Base-by-base conservation (phyloP, 1,140 invertebrate species). In the Sitophilus oryzae region DNA sequence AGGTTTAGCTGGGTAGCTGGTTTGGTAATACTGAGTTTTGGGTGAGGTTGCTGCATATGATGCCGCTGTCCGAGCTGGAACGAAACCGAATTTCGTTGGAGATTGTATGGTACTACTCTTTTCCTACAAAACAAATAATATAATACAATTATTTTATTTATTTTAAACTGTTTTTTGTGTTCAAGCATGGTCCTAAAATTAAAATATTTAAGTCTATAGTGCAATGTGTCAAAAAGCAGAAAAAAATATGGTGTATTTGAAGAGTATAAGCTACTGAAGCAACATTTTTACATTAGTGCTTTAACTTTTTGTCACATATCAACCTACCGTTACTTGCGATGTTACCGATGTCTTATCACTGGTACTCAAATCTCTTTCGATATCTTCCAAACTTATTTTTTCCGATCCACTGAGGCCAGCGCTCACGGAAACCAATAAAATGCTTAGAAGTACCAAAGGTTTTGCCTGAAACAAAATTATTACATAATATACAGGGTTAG, bases 341-440 rank as follows among this genome's bases (percentile, higher is more conserved):
- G 35, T 36, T 46, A n/a, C 43, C 30, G 19, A 30, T 30, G 37
- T 8, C 34, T 38, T 54, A 8, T 52, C n/a, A 15, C 21, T 59
- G 14, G 35, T 47, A 30, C 58, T 50, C 30, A 64, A 64, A 23
- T 65, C 65, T 14, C 56, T 34, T 48, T 67, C 65, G 16, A 67
- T 65, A 49, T 67, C 64, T 36, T 67, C 63, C 9, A 67, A 48
- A 16, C 55, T 62, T 19, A 61, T 59, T 56, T 64, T 64, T 18
- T 60, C 56, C n/a, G 61, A 40, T 21, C 50, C 49, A 6, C 19
- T 19, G n/a, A 9, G 38, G 4, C 36, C 45, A 14, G 58, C 61
- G 5, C 51, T 38, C 15, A 60, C 47, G 15, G 47, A 35, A 5
- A 60, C 16, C 1, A 50, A 21, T n/a, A 57, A 15, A 22, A 36